These are phyloP conservation scores for Eudasyphora cyanicolor DNA, from an alignment of 2,888 invertebrate species.

Conservation along the genomic window DNA sequence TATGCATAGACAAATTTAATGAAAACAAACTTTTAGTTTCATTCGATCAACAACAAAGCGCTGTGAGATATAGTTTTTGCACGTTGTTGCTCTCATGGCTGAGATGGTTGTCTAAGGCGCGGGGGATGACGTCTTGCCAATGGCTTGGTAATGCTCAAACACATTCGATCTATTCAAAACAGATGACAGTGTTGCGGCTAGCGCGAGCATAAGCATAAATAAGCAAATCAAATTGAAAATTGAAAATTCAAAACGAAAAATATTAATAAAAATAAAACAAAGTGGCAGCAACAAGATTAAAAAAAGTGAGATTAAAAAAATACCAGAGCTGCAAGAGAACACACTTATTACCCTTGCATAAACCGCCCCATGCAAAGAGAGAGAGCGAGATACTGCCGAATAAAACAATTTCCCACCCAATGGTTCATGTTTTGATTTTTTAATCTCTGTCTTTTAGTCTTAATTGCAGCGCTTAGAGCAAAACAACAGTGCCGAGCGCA, in stretches of 20 bases:
- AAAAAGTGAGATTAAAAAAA: background rate
- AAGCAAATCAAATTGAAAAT: too few relatives aligned
- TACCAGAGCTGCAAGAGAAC: too few relatives aligned
- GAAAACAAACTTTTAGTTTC: conserved; percentile 14
- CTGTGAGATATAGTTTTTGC: too few relatives aligned
- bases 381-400: background rate
- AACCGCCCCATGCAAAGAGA: background rate
- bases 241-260: background rate
- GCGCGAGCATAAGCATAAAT: too few relatives aligned
- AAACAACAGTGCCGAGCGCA: background rate
- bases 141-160: background rate
- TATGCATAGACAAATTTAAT: background rate
- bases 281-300: background rate
- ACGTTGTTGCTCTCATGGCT: background rate
- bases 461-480: conserved; percentile 1
- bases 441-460: background rate
- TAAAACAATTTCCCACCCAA: background rate
- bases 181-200: too few relatives aligned
- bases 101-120: background rate
- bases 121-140: too few relatives aligned
- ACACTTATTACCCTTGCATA: background rate
- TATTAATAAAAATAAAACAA: background rate
- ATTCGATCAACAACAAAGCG: background rate
- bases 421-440: background rate
- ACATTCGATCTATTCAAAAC: too few relatives aligned